Conservation (phyloP, 1,140 invertebrate genomes). For the Drosophila paulistorum region DNA sequence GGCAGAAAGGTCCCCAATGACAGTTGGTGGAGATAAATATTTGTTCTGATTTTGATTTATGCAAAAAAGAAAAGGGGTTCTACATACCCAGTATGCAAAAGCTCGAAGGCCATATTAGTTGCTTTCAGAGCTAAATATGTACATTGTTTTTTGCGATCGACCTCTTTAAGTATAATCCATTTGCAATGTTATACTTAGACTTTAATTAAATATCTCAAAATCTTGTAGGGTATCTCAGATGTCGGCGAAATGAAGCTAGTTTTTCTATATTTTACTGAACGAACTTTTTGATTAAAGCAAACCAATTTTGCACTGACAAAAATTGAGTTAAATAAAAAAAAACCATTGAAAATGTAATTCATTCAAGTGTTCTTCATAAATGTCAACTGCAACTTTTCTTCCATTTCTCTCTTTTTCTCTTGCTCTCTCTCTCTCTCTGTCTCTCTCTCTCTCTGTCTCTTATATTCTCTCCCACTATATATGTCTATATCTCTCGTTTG, state of each 20-base stretch:
- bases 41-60: slow-evolving; percentile 43
- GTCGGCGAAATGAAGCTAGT: no score
- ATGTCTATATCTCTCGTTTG: not conserved
- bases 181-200: no score
- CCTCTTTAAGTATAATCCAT: no score
- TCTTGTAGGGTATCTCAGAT: no score
- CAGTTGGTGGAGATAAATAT: slow-evolving; percentile 13
- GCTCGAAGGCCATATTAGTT: not conserved
- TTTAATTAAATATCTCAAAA: no score
- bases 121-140: no score
- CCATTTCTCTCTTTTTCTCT: not conserved
- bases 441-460: not conserved
- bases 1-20: not conserved
- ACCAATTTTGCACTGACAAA: no score
- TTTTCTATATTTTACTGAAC: no score
- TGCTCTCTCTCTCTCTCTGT: not conserved
- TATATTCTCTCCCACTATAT: slow-evolving; percentile 1
- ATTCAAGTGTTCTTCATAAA: slow-evolving; percentile 8
- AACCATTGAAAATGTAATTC: slow-evolving; percentile 1
- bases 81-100: not conserved
- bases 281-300: no score
- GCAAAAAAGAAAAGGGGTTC: slow-evolving; percentile 35
- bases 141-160: no score
- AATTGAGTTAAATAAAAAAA: not conserved
- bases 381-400: slow-evolving; percentile 8